These are phyloP conservation scores for Platerodrilus igneus DNA, from an alignment of 2,888 invertebrate genomes.

Conservation along the genomic window DNA sequence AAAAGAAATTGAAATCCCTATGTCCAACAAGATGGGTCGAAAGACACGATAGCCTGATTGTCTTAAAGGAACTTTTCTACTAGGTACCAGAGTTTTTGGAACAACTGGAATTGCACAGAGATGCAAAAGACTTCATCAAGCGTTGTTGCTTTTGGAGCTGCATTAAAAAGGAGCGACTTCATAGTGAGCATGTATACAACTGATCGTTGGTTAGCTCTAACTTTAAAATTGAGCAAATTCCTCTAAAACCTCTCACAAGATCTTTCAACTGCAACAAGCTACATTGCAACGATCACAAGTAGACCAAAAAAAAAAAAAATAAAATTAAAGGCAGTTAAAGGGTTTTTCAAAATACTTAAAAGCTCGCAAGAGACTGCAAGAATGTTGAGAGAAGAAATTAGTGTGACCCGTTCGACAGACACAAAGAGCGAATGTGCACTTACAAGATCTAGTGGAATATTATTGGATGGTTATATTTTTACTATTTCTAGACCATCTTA, in stretches of 20 bases:
- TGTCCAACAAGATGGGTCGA: slow-evolving; percentile 2
- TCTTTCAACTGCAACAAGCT: background rate
- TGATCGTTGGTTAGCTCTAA: background rate
- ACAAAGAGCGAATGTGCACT: too few relatives aligned
- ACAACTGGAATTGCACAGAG: too few relatives aligned
- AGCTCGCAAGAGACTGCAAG: too few relatives aligned
- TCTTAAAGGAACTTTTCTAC: background rate
- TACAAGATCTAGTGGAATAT: too few relatives aligned
- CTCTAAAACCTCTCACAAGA: background rate
- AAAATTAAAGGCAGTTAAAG: background rate
- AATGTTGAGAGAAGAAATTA: too few relatives aligned
- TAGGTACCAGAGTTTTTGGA: too few relatives aligned
- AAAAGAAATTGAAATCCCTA: background rate
- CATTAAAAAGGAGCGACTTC: slow-evolving; percentile 1
- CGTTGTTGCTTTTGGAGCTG: background rate
- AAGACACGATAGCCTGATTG: background rate
- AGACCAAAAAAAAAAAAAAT: background rate
- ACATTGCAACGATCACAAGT: background rate
- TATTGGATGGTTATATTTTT: too few relatives aligned
- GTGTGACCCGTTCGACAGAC: too few relatives aligned
- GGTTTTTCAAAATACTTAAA: too few relatives aligned
- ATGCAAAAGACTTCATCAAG: background rate
- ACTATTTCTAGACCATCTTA: too few relatives aligned
- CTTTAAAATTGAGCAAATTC: background rate
- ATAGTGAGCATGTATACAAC: background rate